Base-by-base conservation (phyloP, 1,140 invertebrate genomes). In the Drosophila sucinea region DNA sequence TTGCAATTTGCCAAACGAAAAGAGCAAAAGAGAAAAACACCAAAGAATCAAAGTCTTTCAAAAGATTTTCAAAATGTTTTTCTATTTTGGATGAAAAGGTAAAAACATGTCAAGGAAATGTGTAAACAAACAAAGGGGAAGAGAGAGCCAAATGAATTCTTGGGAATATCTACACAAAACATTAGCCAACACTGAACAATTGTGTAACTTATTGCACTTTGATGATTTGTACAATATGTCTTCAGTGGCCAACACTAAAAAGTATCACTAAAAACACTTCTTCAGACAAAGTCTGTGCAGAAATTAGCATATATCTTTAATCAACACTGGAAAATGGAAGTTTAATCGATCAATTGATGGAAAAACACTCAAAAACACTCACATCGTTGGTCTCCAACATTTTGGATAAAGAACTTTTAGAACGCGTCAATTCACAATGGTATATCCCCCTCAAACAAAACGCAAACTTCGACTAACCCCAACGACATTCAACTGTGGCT, bases 51-150 rank as follows among this genome's bases (percentile, higher is more conserved):
- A 51, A 68, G 40, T 62, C 62, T 73, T 61, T 66, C 17, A 17
- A 17, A 69, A 29, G 62, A 47, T 51, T 72, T 79, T 63, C 60
- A 82, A 67, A 67, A 57, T 67, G 60, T 79, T 56, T 10, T 63
- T 35, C 32, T 44, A 44, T 32, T 41, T 61, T 69, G 62, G n/a
- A 33, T 57, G 40, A 29, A 67, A 77, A 76, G 64, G 66, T 77
- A 87, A 51, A 51, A 86, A 86, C 79, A 83, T 87, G 83, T 86
- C 83, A 89, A 87, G 77, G 77, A 77, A 77, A 60, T 56, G 17
- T 30, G 69, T 87, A 82, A 87, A 87, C 69, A 83, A 67, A 76
- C 57, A 64, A 1, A 60, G 10, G 35, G 44, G n/a, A 2, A 54
- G 56, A 72, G 32, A 70, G 38, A 32, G 41, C 11, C 25, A 54